These are phyloP conservation scores for Salpingus planirostris DNA, from an alignment of 2,888 invertebrate species.

Conservation along the genomic window DNA sequence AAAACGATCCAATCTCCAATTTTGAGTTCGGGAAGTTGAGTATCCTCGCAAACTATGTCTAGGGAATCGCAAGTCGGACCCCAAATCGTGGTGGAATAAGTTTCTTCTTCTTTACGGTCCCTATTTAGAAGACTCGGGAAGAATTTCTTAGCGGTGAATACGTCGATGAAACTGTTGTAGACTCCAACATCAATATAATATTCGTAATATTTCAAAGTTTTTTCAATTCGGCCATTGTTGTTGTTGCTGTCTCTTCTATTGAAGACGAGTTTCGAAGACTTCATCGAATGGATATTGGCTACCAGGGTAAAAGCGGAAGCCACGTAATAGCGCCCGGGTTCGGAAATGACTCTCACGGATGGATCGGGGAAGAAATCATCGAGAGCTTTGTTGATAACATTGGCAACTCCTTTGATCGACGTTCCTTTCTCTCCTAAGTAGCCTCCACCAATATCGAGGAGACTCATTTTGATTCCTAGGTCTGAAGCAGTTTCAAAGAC, in stretches of 20 bases:
- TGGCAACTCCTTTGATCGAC: conserved; percentile 68
- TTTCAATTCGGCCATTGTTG: too few species aligned
- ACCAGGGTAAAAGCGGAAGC: conserved; percentile 90
- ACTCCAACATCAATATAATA: conserved; percentile 98
- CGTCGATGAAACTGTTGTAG: conserved; percentile 82
- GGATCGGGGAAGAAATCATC: conserved; percentile 77
- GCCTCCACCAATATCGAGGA: conserved; percentile 30
- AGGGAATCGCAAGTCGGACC: conserved; percentile 94
- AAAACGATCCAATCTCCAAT: conserved; percentile 86
- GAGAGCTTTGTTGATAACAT: conserved; percentile 69
- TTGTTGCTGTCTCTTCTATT: too few species aligned
- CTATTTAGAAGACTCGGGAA: conserved; percentile 55
- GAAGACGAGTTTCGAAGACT: too few species aligned
- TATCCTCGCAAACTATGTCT: conserved; percentile 67
- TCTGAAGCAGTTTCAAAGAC: conserved; percentile 23
- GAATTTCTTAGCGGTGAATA: conserved; percentile 89
- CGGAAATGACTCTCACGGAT: conserved; percentile 80
- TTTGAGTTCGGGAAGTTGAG: conserved; percentile 61
- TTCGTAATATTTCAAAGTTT: neutral
- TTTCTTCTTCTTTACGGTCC: conserved; percentile 42
- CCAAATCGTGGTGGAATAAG: conserved; percentile 68
- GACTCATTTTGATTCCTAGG: conserved; percentile 22
- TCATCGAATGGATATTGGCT: conserved; percentile 74
- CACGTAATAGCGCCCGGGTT: conserved; percentile 94
- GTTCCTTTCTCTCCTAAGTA: conserved; percentile 40